These are phyloP conservation scores for Phalera bucephala DNA, from an alignment of 2,888 invertebrate species.

Conservation along the genomic window DNA sequence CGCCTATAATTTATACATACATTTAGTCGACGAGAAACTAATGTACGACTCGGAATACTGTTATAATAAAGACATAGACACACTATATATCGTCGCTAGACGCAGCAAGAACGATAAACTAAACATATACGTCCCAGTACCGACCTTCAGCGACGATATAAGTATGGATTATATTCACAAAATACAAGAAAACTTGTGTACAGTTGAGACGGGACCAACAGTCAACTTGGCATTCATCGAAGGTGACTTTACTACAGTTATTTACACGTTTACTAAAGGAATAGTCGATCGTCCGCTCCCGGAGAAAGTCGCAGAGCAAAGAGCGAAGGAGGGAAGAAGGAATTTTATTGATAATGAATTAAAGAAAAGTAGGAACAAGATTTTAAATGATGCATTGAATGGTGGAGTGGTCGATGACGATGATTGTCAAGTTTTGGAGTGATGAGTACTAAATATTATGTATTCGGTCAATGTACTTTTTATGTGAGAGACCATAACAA, in stretches of 20 bases:
- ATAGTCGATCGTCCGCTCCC: constrained; percentile 51
- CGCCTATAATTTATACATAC: constrained; percentile 67
- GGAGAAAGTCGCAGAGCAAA: constrained; percentile 43
- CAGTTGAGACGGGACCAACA: constrained; percentile 65
- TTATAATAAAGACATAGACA: constrained; percentile 69
- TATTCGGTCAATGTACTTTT: background rate
- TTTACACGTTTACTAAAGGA: constrained; percentile 71
- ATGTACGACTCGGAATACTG: constrained; percentile 78
- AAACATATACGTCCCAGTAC: constrained; percentile 72
- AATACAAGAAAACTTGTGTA: constrained; percentile 72
- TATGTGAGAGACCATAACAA: background rate
- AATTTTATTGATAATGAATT: constrained; percentile 68
- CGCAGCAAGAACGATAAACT: constrained; percentile 61
- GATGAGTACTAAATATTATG: background rate
- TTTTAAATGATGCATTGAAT: constrained; percentile 64
- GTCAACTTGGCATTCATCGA: constrained; percentile 72
- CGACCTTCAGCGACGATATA: constrained; percentile 53
- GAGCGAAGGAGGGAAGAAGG: constrained; percentile 55
- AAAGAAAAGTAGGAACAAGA: constrained; percentile 52
- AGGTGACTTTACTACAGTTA: constrained; percentile 68
- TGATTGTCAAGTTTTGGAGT: constrained; percentile 57
- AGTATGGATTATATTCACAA: constrained; percentile 58
- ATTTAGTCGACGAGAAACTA: constrained; percentile 70
- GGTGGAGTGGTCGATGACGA: constrained; percentile 71
- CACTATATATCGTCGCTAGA: constrained; percentile 68